Evolutionary conservation across 1,140 invertebrate species (phyloP).

Genomic region (Neodiprion pinetum): DNA sequence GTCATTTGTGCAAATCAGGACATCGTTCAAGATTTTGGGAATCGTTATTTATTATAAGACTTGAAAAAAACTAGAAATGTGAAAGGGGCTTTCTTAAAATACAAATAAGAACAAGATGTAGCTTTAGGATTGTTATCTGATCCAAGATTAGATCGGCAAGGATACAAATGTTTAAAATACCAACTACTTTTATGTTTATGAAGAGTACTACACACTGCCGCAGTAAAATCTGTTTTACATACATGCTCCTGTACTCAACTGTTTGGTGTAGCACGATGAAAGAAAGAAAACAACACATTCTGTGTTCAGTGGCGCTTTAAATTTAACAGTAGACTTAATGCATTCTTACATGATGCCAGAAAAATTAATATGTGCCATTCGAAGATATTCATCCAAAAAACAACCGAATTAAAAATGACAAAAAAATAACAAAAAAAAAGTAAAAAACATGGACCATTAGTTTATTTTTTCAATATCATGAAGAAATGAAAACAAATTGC

Average conservation of each 20-base stretch:
- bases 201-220: slow-evolving; percentile 23
- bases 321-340: slow-evolving; percentile 39
- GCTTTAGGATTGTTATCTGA: slow-evolving; percentile 42
- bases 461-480: slow-evolving; percentile 45
- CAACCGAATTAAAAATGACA: slow-evolving; percentile 15
- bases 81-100: neutral
- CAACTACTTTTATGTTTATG: slow-evolving; percentile 35
- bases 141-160: slow-evolving; percentile 34
- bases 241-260: slow-evolving; percentile 24
- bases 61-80: slow-evolving; percentile 23
- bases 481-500: slow-evolving; percentile 42
- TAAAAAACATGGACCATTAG: slow-evolving; percentile 37
- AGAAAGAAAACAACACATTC: slow-evolving; percentile 32
- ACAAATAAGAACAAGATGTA: slow-evolving; percentile 32
- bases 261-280: slow-evolving; percentile 32
- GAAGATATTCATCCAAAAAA: slow-evolving; percentile 42
- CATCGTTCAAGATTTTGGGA: slow-evolving; percentile 44
- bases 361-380: slow-evolving; percentile 39
- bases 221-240: slow-evolving; percentile 26
- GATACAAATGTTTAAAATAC: slow-evolving; percentile 8
- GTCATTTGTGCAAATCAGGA: slow-evolving; percentile 37
- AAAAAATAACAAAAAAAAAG: neutral
- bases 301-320: slow-evolving; percentile 36
- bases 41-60: slow-evolving; percentile 42
- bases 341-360: slow-evolving; percentile 34